Base-by-base conservation (phyloP, 2,113 vertebrate species). In the Caloenas nicobarica region DNA sequence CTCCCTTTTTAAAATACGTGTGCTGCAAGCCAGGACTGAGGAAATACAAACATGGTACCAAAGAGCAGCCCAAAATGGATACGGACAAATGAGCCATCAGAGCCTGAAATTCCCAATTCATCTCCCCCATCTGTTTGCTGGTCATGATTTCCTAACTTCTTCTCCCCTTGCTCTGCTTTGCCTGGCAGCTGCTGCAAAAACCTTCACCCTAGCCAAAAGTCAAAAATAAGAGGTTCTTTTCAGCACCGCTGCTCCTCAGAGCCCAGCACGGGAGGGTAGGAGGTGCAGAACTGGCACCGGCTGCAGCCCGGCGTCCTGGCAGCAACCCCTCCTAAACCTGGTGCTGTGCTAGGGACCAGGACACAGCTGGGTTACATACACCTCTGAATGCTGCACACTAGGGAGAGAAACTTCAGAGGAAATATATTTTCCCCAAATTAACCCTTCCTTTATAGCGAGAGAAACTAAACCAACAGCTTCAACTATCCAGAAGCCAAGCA, bases 171-270 rank as follows among this genome's bases (percentile, higher is more conserved):
- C 36, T 84, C 69, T 24, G 28, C 51, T 81, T 87, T 77, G 17
- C 23, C 73, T 57, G 91, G 89, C 48, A 91, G 85, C 34, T 62
- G 34, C 60, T 81, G 38, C 40, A 53, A 69, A 74, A 86, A 33
- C 46, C 76, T 93, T 71, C 24, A 25, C 53, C 53, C 36, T 11
- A 24, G 54, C 81, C 93, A 81, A 22, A 61, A 82, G 65, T 25
- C 7, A 26, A 54, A 92, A 16, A 1, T 3, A 29, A 57, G 40
- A 76, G 25, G 24, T 56, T 91, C 84, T 76, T 69, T 50, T 29
- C 61, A 61, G 2, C 0, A 1, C 13, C 0, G 22, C 15, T 89
- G 85, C 56, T 38, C 46, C 0, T 0, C 0, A 4, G 66, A 94
- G 68, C 82, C 87, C 74, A 21, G 76, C 36, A 5, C 4, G 0